These are phyloP conservation scores for Drosophila merina DNA, from an alignment of 2,888 invertebrate genomes.

Conservation along the genomic window DNA sequence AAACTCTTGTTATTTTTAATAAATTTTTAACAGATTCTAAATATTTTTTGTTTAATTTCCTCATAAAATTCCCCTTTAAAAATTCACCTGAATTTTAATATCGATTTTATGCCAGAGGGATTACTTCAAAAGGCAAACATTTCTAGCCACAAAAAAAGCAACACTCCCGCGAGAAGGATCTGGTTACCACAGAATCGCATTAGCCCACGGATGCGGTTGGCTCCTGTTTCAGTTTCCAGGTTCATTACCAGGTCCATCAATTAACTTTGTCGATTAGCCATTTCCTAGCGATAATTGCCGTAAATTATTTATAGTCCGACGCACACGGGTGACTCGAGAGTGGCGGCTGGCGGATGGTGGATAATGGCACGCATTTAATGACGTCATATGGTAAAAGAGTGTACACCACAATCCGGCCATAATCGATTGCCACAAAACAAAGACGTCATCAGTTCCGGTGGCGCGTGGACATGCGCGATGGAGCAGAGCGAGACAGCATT, in stretches of 20 bases:
- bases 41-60: too few species aligned
- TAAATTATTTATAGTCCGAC: constrained; percentile 65
- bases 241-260: constrained; percentile 20
- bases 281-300: constrained; percentile 57
- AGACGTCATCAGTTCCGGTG: constrained; percentile 76
- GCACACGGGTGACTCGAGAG: background rate
- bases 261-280: constrained; percentile 49
- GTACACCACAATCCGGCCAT: constrained; percentile 17
- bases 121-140: background rate
- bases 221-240: constrained; percentile 3
- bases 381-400: constrained; percentile 19
- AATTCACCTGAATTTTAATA: background rate
- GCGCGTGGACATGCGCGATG: constrained; percentile 49
- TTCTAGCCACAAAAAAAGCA: background rate
- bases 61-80: background rate
- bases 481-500: constrained; percentile 38
- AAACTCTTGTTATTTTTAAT: too few species aligned
- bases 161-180: background rate
- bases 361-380: constrained; percentile 24
- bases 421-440: constrained; percentile 62
- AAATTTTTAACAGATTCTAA: too few species aligned
- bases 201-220: constrained; percentile 6
- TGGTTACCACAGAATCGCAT: background rate
- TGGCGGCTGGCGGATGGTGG: background rate
- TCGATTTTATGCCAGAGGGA: background rate